Evolutionary conservation across 2,797 vertebrate species (phyloP).

Genomic region (Alca torda): DNA sequence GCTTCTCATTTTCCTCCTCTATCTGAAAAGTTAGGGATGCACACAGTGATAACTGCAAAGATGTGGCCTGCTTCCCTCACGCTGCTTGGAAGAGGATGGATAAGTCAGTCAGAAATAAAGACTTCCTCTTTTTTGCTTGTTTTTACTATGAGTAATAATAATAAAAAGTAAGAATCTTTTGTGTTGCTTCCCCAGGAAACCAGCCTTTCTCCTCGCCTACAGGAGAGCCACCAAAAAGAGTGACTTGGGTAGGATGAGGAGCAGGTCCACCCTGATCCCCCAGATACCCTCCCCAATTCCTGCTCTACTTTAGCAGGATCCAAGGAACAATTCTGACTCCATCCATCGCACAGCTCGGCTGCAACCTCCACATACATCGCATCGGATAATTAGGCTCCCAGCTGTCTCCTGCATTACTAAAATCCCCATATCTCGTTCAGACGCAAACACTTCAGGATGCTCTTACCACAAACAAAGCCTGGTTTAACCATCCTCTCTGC

Average conservation of each 20-base stretch:
- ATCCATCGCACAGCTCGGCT: neutral
- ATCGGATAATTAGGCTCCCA: neutral
- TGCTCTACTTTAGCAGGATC: neutral
- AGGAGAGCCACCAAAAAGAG: neutral
- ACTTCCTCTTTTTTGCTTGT: neutral
- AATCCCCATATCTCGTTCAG: neutral
- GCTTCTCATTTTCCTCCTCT: neutral
- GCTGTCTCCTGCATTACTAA: neutral
- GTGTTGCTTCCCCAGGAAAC: neutral
- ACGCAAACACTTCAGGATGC: neutral
- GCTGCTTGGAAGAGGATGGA: neutral
- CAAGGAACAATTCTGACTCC: neutral
- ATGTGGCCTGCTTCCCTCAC: neutral
- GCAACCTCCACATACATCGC: accelerated
- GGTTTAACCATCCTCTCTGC: neutral
- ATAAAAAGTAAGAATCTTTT: neutral
- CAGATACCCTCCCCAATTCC: neutral
- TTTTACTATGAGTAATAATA: neutral
- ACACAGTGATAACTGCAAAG: neutral
- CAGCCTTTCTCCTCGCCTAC: neutral
- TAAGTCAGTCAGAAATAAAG: neutral
- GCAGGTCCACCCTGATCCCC: neutral
- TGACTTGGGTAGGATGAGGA: neutral
- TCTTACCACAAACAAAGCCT: neutral
- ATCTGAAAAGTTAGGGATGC: neutral